Conservation (phyloP, 2,888 invertebrate species). For the Caenorhabditis virilis region DNA sequence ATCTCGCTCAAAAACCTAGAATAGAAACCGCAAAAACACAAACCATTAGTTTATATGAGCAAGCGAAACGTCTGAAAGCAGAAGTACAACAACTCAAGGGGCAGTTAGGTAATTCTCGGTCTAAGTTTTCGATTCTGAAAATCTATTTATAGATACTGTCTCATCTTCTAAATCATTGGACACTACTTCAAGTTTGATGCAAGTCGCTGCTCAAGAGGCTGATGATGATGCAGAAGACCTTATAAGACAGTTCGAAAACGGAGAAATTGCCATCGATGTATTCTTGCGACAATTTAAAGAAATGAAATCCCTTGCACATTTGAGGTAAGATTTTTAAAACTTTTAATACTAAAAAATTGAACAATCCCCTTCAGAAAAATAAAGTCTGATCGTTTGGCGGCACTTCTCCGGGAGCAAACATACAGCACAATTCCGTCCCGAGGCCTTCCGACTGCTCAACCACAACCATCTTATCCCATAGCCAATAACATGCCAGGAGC, state of each 20-base stretch:
- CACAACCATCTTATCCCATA: conserved; percentile 17
- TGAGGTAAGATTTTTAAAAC: conserved; percentile 38
- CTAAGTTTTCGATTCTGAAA: no score
- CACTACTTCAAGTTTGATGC: conserved; percentile 84
- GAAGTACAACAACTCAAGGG: conserved; percentile 80
- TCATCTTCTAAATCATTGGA: conserved; percentile 81
- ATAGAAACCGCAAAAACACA: conserved; percentile 76
- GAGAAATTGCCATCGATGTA: conserved; percentile 77
- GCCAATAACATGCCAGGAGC: conserved; percentile 19
- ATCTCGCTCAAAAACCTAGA: conserved; percentile 83
- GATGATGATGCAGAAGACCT: conserved; percentile 86
- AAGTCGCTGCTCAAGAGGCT: conserved; percentile 87
- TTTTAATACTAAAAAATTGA: conserved; percentile 63
- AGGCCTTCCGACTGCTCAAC: neutral
- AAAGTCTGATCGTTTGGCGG: conserved; percentile 88
- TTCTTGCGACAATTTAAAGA: conserved; percentile 85
- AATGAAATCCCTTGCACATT: conserved; percentile 80
- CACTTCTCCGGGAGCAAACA: conserved; percentile 69
- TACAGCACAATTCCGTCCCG: conserved; percentile 11
- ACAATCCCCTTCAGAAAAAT: conserved; percentile 76
- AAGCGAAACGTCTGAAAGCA: conserved; percentile 66
- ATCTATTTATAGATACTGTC: no score
- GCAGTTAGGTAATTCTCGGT: no score
- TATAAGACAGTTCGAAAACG: conserved; percentile 17
- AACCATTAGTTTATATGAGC: conserved; percentile 72